phyloP scores from a whole-genome alignment of 2,888 invertebrate genomes.

The Ernsta delagoae region DNA sequence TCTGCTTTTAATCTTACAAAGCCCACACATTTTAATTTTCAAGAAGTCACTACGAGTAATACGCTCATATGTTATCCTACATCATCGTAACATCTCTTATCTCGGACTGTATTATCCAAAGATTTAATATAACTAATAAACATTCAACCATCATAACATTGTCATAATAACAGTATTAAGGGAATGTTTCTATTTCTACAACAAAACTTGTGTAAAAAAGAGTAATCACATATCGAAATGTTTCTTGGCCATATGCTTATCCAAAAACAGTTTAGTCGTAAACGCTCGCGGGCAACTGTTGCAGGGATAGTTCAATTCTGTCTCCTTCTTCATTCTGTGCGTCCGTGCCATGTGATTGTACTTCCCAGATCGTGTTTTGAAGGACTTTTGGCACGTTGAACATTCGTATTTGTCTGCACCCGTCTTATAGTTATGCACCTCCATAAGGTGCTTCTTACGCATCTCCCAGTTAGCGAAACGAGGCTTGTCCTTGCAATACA shows the following conservation, averaged over 20 bases:
- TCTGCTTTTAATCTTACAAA: conserved; percentile 36
- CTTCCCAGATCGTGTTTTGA: conserved; percentile 76
- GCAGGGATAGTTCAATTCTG: conserved; percentile 76
- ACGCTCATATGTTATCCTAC: background rate
- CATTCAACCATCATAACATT: background rate
- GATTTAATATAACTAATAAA: too few species aligned
- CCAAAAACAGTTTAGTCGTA: conserved; percentile 81
- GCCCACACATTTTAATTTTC: conserved; percentile 1
- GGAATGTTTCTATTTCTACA: background rate
- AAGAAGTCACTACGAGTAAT: background rate
- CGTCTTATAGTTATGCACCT: conserved; percentile 73
- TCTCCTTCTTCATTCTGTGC: conserved; percentile 73
- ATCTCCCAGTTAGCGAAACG: conserved; percentile 77
- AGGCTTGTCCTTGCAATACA: conserved; percentile 74
- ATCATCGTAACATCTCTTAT: background rate
- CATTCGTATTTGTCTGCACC: conserved; percentile 77
- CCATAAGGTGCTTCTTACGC: conserved; percentile 72
- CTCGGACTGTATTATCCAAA: background rate
- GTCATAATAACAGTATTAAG: background rate
- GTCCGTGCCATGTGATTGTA: conserved; percentile 78
- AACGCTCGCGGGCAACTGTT: conserved; percentile 81
- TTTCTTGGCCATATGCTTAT: conserved; percentile 82
- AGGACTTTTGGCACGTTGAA: conserved; percentile 71
- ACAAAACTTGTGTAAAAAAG: too few species aligned
- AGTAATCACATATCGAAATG: conserved; percentile 70